A percentile compares a stretch with the other conserved stretches of the same genome.
phyloP scores from a whole-genome alignment of 2,113 vertebrate genomes.

The Leuciscus idus region DNA sequence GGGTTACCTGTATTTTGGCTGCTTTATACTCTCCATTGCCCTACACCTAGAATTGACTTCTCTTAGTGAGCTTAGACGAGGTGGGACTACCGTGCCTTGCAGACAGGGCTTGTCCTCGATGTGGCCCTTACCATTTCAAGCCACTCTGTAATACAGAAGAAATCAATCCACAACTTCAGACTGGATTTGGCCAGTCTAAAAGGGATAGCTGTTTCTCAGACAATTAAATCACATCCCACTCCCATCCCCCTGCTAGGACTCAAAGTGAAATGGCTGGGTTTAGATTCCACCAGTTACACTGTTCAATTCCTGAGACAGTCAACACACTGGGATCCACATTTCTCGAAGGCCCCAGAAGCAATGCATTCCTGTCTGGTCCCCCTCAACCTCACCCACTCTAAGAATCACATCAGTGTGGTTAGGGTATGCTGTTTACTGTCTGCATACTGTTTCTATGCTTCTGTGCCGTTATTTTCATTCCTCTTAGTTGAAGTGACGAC shows the following conservation, averaged over 20 bases:
- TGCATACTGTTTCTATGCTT: constrained; percentile 23
- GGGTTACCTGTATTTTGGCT: background rate
- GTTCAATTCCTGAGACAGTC: constrained; percentile 16
- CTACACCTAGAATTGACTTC: background rate
- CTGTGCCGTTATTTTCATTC: constrained; percentile 51
- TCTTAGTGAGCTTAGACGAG: background rate
- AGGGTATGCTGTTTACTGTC: constrained; percentile 48
- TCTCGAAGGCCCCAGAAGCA: background rate
- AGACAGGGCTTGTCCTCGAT: constrained; percentile 20
- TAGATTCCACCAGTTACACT: constrained; percentile 8
- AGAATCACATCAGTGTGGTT: constrained; percentile 20
- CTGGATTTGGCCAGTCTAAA: constrained; percentile 60
- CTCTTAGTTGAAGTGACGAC: constrained; percentile 13
- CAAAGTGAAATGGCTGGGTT: constrained; percentile 6
- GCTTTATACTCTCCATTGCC: background rate
- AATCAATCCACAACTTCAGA: constrained; percentile 66
- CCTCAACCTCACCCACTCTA: constrained; percentile 2
- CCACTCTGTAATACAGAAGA: constrained; percentile 72
- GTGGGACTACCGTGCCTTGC: background rate
- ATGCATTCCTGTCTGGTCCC: constrained; percentile 21
- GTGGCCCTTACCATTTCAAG: constrained; percentile 59
- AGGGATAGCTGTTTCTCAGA: constrained; percentile 64
- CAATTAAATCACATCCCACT: constrained; percentile 69
- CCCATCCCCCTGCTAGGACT: constrained; percentile 36
- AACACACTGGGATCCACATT: constrained; percentile 34